phyloP scores from a whole-genome alignment of 2,888 invertebrate genomes.

The Lasioglossum zephyrum region DNA sequence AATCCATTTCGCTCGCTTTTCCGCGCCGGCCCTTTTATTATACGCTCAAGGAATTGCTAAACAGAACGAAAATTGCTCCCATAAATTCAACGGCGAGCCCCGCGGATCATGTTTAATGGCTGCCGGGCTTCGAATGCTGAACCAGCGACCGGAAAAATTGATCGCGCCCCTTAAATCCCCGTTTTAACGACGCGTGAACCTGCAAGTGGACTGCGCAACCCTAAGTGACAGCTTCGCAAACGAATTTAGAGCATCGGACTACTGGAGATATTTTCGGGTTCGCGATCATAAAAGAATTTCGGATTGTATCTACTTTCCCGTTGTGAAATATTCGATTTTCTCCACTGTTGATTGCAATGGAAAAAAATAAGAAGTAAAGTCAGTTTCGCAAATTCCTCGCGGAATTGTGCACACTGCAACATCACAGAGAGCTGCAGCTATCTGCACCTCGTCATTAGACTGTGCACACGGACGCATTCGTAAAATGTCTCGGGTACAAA shows the following conservation, averaged over 20 bases:
- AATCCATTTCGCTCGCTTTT: constrained; percentile 7
- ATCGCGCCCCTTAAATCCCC: not conserved
- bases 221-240: not conserved
- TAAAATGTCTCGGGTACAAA: not conserved
- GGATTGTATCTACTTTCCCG: not conserved
- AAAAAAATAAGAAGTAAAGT: not conserved
- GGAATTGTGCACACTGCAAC: no score
- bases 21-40: not conserved
- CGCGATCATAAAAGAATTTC: no score
- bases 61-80: constrained; percentile 8
- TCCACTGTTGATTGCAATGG: not conserved
- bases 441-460: not conserved
- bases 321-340: no score
- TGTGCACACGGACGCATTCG: not conserved
- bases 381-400: no score
- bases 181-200: not conserved
- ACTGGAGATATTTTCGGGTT: not conserved
- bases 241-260: not conserved
- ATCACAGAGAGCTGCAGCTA: not conserved
- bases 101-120: constrained; percentile 8
- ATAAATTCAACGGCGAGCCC: constrained; percentile 3
- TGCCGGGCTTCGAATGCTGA: not conserved
- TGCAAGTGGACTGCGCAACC: not conserved
- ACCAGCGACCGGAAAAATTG: constrained; percentile 1
- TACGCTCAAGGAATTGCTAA: not conserved